A percentile compares a stretch with the other conserved stretches of the same genome.
phyloP scores from a whole-genome alignment of 2,113 vertebrate species.

The Lates calcarifer region DNA sequence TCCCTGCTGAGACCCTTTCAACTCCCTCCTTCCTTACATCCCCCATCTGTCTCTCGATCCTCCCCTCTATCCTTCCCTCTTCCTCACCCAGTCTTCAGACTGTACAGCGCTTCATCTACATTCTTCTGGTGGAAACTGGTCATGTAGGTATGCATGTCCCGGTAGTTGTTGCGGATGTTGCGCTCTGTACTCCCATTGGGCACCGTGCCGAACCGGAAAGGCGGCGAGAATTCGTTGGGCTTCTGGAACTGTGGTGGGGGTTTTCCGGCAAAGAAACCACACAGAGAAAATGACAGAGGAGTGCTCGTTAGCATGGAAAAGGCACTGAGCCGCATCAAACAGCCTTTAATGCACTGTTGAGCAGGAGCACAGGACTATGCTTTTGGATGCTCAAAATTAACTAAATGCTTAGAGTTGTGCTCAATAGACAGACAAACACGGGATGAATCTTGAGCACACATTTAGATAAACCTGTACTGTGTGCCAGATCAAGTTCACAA shows the following conservation, averaged over 20 bases:
- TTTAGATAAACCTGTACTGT: slow-evolving; percentile 6
- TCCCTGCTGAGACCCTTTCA: slow-evolving; percentile 60
- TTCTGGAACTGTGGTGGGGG: slow-evolving; percentile 92
- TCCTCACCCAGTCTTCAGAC: slow-evolving; percentile 95
- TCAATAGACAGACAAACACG: slow-evolving; percentile 23
- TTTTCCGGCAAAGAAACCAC: slow-evolving; percentile 52
- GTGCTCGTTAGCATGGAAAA: slow-evolving; percentile 59
- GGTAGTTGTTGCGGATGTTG: slow-evolving; percentile 99
- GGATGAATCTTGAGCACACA: slow-evolving; percentile 3
- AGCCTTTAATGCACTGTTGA: slow-evolving; percentile 62
- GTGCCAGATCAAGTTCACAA: not conserved
- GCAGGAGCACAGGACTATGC: no score
- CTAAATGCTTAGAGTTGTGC: no score
- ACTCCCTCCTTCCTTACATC: slow-evolving; percentile 36
- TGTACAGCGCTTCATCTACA: slow-evolving; percentile 95
- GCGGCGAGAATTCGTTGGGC: slow-evolving; percentile 97
- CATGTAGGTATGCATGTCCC: slow-evolving; percentile 99
- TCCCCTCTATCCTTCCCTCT: slow-evolving; percentile 21
- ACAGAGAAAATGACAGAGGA: slow-evolving; percentile 65
- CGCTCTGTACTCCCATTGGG: slow-evolving; percentile 99
- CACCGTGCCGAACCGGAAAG: slow-evolving; percentile 98
- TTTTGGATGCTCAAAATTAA: no score
- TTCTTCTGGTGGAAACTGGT: slow-evolving; percentile 99
- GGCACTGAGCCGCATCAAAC: slow-evolving; percentile 56
- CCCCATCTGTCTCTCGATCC: slow-evolving; percentile 27